Evolutionary conservation across 2,113 vertebrate genomes (phyloP), one percentile per base, ranked within the genome.

Genomic region (Clarias batrachus): DNA sequence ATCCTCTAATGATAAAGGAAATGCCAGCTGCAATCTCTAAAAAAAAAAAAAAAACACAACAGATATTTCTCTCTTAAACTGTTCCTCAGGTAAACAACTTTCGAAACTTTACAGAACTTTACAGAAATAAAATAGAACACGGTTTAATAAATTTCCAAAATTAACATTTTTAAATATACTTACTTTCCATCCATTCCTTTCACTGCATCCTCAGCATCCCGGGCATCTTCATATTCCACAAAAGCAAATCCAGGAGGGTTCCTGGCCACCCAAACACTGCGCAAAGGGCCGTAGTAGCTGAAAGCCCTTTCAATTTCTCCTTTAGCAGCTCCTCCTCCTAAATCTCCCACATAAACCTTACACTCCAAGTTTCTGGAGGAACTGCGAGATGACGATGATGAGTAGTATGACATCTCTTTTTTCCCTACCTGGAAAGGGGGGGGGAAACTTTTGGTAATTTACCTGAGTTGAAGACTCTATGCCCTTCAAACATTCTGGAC

Each of bases 151-250:
- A 56, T n/a, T 27, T 54, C 21, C 13, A n/a, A 54, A 73, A 33
- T 70, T 30, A 16, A 19, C 17, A 33, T 7, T 30, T 30, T 30
- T 57, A 79, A 57, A 21, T 33, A 59, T 59, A 94, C 95, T 93
- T 83, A 96, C 95, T 96, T 96, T 90, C 95, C 95, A 81, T 96
- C 95, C 95, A 96, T 95, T 85, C 95, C 95, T 85, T 96, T 95
- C 63, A 95, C 95, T 37, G 95, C 95, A 89, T 96, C 95, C 85
- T 95, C 94, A 68, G 95, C 95, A 79, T 96, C 95, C 85, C 95
- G 93, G 56, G 95, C 88, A 86, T 96, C 95, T 82, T 96, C 95
- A 89, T 94, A 96, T 90, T 96, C 95, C 37, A 96, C 95, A 74
- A 96, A 96, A 66, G 95, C 95, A 21, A 96, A 96, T 8, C 95